These are phyloP conservation scores for Paelopatides confundens DNA, from an alignment of 53 echinoderm and acorn worm genomes.

Conservation along the genomic window DNA sequence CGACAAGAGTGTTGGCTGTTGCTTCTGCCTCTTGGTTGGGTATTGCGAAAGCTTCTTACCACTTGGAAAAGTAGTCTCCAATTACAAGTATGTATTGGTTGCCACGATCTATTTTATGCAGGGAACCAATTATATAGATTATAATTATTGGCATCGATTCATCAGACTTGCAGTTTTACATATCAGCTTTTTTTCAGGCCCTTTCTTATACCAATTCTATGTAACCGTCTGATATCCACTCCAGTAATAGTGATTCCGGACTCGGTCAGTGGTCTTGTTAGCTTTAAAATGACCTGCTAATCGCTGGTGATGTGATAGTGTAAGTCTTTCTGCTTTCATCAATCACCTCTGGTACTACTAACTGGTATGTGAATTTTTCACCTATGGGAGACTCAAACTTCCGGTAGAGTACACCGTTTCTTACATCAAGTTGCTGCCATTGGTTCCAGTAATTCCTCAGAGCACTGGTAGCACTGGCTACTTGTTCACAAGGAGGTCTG, in stretches of 20 bases:
- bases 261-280: not conserved
- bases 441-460: not conserved
- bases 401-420: not conserved
- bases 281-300: not conserved
- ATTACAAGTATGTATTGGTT: not conserved
- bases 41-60: not conserved
- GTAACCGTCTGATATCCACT: not conserved
- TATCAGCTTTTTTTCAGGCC: not conserved
- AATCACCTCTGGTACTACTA: not conserved
- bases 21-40: constrained; percentile 1
- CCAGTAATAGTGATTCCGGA: not conserved
- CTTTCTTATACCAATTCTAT: not conserved
- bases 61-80: not conserved
- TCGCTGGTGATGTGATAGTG: not conserved
- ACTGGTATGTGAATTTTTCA: not conserved
- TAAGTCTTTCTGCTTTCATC: not conserved
- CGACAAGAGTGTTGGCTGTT: not conserved
- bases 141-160: constrained; percentile 2
- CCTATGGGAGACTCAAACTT: not conserved
- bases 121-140: not conserved
- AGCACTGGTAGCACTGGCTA: not conserved
- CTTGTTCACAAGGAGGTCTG: no score
- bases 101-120: not conserved
- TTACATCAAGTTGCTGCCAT: not conserved
- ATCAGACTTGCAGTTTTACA: not conserved